Base-by-base conservation (phyloP, 2,113 vertebrate genomes). In the Lethenteron camtschaticum region DNA sequence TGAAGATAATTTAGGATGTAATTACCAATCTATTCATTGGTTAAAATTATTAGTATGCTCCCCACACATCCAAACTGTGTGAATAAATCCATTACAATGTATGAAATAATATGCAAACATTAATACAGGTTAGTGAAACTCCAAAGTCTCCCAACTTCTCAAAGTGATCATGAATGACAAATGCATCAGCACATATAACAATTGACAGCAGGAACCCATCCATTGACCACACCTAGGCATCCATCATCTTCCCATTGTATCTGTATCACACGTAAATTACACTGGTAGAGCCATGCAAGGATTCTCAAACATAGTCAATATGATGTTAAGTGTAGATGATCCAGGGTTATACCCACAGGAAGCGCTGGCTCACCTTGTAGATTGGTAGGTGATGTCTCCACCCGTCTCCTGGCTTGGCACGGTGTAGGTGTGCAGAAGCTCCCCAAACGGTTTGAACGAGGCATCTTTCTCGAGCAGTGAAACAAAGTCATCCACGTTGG, bases 381-480 rank as follows among this genome's bases (percentile, higher is more conserved):
- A 99, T 90, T 91, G 86, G 73, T 92, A 95, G 0, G 82, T 85
- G 77, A 94, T 84, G 57, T 86, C 82, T 72, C 87, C 85, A 74
- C 86, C 89, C 9, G 84, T 88, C 74, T 95, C 89, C 75, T 86
- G 87, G 59, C 82, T 92, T 75, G 85, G 86, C 76, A 89, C 80
- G 9, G 81, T 85, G 72, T 95, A 96, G 1, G 86, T 83, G 78
- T 95, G 92, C 13, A 91, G 79, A 74, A 92, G 78, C 70, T 78
- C 85, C 77, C 94, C 90, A 76, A 96, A 95, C 5, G 89, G 88
- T 72, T 85, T 90, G 78, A 96, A 96, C 78, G 94, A 94, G 72
- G 85, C 85, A 74, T 96, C 90, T 70, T 99, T 95, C 81, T 95
- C 89, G 81, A 96, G 76, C 72, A 89, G 78, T 68, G 88, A 85